Percentiles rank a stretch among this genome's conserved stretches.
phyloP scores from a whole-genome alignment of 2,797 vertebrate species.

The Dipus sagitta region DNA sequence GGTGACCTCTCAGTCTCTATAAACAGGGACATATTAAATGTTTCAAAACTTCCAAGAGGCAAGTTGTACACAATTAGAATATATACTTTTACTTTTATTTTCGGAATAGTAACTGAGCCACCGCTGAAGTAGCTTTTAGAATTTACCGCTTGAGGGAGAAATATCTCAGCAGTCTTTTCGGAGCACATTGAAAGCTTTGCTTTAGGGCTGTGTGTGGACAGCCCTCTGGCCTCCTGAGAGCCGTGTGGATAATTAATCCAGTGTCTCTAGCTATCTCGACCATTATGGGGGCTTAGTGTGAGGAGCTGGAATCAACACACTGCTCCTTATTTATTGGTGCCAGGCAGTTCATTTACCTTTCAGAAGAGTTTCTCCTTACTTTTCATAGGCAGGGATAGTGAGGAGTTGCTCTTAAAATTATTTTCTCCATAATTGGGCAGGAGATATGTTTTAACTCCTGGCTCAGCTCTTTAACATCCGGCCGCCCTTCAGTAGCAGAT shows the following conservation, averaged over 20 bases:
- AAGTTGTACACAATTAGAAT: neutral
- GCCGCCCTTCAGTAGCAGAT: neutral
- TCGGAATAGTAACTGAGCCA: neutral
- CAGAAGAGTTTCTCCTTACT: neutral
- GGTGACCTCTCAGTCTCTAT: neutral
- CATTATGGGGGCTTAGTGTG: neutral
- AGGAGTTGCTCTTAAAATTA: neutral
- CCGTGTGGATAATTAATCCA: accelerated
- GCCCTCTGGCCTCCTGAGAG: neutral
- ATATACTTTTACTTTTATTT: neutral
- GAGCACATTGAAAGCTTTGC: accelerated
- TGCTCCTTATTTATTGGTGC: neutral
- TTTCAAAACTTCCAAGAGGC: neutral
- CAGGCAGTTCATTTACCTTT: neutral
- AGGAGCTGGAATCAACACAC: neutral
- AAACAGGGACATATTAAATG: neutral
- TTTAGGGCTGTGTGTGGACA: neutral
- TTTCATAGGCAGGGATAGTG: neutral
- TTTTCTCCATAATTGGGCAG: neutral
- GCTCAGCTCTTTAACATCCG: neutral
- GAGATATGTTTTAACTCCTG: neutral
- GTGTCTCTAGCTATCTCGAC: neutral
- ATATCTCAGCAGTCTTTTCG: neutral
- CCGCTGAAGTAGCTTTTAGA: neutral
- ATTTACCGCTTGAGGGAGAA: neutral